Evolutionary conservation across 2,797 vertebrate species (phyloP).

Genomic region (Myotis vivesi): DNA sequence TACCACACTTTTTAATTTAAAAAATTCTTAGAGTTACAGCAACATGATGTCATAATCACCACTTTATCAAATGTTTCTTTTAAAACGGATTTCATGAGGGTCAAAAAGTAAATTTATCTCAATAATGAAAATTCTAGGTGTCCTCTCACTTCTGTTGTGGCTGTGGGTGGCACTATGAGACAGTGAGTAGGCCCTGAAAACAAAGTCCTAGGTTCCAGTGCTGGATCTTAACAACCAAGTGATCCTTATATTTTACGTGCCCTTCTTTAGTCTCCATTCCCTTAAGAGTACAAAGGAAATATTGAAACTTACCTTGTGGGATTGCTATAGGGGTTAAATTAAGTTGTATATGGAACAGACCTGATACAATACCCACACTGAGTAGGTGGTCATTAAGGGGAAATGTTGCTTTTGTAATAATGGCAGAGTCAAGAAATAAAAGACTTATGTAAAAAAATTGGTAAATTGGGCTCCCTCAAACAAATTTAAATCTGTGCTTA

Average conservation of each 20-base stretch:
- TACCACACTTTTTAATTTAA: background rate
- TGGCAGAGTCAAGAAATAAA: background rate
- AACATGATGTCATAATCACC: background rate
- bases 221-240: background rate
- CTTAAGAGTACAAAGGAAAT: background rate
- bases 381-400: background rate
- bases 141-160: background rate
- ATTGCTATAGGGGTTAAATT: background rate
- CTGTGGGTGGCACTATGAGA: background rate
- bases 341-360: background rate
- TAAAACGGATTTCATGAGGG: background rate
- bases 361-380: background rate
- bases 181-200: background rate
- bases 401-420: background rate
- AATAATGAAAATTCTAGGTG: background rate
- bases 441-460: background rate
- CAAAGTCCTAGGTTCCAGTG: background rate
- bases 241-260: background rate
- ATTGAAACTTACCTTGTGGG: background rate
- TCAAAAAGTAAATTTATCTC: background rate
- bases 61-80: background rate
- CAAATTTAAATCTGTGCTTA: constrained; percentile 30
- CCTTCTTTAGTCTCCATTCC: background rate
- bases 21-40: background rate
- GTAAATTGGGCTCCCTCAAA: constrained; percentile 1